Percentiles rank a stretch among this genome's conserved stretches.
Conservation (phyloP, 2,888 invertebrate species). For the Metacarcinus magister region DNA sequence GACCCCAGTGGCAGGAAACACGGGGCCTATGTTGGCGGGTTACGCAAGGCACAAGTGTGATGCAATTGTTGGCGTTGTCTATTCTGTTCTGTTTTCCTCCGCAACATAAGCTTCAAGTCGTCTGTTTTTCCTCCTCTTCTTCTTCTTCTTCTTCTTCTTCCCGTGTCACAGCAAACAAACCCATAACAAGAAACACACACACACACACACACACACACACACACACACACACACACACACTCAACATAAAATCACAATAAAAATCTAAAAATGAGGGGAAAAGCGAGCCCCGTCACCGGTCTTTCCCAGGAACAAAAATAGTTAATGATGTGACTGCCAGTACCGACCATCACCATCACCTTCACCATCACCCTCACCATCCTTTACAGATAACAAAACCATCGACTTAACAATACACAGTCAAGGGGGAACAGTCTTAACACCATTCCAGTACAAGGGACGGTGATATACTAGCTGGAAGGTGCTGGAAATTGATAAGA, state of each 20-base stretch:
- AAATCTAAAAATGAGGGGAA: neutral
- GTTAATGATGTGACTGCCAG: constrained; percentile 34
- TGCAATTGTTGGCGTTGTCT: neutral
- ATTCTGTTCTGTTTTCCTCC: neutral
- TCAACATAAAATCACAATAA: neutral
- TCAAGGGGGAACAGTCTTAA: neutral
- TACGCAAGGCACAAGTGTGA: neutral
- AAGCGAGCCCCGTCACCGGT: neutral
- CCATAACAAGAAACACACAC: neutral
- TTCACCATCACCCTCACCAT: neutral
- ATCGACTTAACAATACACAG: neutral
- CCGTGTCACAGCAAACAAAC: neutral
- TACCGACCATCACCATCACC: neutral
- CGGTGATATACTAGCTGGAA: neutral
- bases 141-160: neutral
- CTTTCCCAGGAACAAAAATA: constrained; percentile 4
- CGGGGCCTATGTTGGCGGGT: neutral
- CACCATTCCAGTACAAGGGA: neutral
- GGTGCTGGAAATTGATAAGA: neutral
- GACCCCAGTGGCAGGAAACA: neutral
- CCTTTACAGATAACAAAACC: neutral
- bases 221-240: no score
- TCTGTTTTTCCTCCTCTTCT: neutral
- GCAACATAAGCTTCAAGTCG: neutral
- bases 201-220: no score